phyloP scores from a whole-genome alignment of 2,113 vertebrate genomes.

The Neopipo cinnamomea region DNA sequence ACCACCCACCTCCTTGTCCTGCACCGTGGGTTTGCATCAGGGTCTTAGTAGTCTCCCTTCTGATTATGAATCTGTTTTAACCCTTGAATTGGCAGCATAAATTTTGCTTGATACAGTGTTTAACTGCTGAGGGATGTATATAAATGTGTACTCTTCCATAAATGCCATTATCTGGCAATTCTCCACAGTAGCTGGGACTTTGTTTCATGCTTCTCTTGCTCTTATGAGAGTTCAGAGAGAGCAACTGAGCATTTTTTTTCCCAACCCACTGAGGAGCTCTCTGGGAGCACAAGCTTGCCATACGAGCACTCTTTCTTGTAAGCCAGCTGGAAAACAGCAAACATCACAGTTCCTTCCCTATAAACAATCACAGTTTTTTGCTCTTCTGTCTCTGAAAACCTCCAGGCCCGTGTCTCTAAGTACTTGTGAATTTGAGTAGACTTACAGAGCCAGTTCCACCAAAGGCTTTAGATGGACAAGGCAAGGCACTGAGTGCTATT shows the following conservation, averaged over 20 bases:
- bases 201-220: neutral
- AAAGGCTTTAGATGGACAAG: neutral
- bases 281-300: neutral
- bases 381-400: neutral
- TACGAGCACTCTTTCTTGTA: neutral
- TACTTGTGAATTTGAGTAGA: neutral
- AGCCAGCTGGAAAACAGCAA: neutral
- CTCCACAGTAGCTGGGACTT: neutral
- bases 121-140: neutral
- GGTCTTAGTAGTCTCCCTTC: neutral
- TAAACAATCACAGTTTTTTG: neutral
- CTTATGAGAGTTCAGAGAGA: neutral
- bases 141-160: neutral
- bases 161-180: neutral
- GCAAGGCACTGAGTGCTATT: neutral
- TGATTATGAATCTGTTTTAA: neutral
- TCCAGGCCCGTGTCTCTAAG: neutral
- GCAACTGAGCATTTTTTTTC: neutral
- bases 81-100: neutral
- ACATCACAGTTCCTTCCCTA: neutral
- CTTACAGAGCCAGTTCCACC: neutral
- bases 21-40: rapidly evolving
- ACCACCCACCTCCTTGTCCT: neutral
- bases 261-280: neutral
- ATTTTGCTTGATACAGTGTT: neutral